These are phyloP conservation scores for Spodoptera littoralis DNA, from an alignment of 2,888 invertebrate species.

Conservation along the genomic window DNA sequence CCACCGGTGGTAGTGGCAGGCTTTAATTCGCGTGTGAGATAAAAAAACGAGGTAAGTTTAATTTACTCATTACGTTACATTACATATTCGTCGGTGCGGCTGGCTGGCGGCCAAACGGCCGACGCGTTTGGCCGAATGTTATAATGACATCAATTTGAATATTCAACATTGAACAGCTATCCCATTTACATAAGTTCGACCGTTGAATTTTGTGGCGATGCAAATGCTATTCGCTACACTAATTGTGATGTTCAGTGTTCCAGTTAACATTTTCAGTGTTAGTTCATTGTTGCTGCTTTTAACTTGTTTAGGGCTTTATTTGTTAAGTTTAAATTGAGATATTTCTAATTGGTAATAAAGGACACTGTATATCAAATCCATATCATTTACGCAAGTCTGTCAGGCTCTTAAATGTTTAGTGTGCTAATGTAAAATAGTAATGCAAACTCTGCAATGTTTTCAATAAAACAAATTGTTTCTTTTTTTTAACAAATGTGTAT, in stretches of 20 bases:
- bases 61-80: constrained; percentile 87
- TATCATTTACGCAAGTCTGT: no score
- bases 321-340: not conserved
- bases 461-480: constrained; percentile 36
- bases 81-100: constrained; percentile 77
- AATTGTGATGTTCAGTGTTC: constrained; percentile 82
- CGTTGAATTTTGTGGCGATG: constrained; percentile 86
- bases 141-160: constrained; percentile 89
- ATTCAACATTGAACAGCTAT: constrained; percentile 88
- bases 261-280: constrained; percentile 65
- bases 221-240: constrained; percentile 83
- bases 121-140: constrained; percentile 84
- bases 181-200: constrained; percentile 88
- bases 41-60: constrained; percentile 75
- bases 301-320: constrained; percentile 39
- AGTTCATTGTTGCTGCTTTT: constrained; percentile 45
- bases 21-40: constrained; percentile 75
- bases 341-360: no score
- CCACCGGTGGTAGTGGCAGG: constrained; percentile 58
- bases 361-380: no score
- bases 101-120: constrained; percentile 86
- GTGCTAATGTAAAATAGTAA: constrained; percentile 12
- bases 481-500: constrained; percentile 62
- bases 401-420: not conserved
- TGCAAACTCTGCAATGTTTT: not conserved